These are phyloP conservation scores for Luffia ferchaultella DNA, from an alignment of 2,888 invertebrate genomes.

Conservation along the genomic window DNA sequence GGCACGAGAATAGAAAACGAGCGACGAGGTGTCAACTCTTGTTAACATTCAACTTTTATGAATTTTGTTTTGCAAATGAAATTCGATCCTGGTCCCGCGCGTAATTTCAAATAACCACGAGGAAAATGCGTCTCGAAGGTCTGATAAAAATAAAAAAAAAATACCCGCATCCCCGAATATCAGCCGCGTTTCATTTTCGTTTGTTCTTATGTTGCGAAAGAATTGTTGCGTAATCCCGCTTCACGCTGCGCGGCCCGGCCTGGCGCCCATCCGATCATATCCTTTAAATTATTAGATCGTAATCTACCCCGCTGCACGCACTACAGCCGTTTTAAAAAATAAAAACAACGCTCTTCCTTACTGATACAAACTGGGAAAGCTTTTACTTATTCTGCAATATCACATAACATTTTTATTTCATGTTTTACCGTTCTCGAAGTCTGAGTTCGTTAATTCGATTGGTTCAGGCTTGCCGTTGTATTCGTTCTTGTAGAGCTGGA, in stretches of 20 bases:
- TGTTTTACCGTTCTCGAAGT: no score
- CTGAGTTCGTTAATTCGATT: no score
- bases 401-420: no score
- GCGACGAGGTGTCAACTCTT: constrained; percentile 3
- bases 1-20: background rate
- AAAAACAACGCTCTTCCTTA: background rate
- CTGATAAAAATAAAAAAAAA: constrained; percentile 15
- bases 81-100: constrained; percentile 7
- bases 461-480: no score
- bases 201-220: constrained; percentile 4
- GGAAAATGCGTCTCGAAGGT: constrained; percentile 14
- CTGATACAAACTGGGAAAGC: no score
- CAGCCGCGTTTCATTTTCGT: constrained; percentile 13
- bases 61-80: constrained; percentile 9
- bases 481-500: no score
- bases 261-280: background rate
- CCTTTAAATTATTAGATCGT: background rate
- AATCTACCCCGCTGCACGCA: background rate
- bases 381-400: no score
- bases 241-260: background rate
- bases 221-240: background rate
- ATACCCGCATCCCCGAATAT: constrained; percentile 11
- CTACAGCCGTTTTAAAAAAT: no score
- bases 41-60: constrained; percentile 8
- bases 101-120: constrained; percentile 17